Evolutionary conservation across 2,888 invertebrate species (phyloP).

Genomic region (Linnaemya vulpina): DNA sequence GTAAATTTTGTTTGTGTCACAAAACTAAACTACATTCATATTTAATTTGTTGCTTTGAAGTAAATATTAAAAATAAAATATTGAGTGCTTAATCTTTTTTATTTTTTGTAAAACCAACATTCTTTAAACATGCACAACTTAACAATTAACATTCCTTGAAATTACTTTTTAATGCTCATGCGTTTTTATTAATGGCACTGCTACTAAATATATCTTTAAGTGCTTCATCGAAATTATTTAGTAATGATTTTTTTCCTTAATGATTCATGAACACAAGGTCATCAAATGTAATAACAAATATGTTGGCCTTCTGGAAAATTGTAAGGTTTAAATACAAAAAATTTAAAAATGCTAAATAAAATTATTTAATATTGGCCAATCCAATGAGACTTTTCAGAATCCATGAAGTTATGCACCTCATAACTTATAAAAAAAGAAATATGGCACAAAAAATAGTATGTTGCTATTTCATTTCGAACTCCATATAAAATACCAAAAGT

Average conservation of each 20-base stretch:
- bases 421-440: too few species aligned
- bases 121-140: conserved; percentile 50
- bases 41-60: conserved; percentile 10
- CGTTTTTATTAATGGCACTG: conserved; percentile 31
- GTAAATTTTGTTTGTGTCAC: conserved; percentile 20
- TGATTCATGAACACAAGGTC: not conserved
- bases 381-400: not conserved
- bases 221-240: conserved; percentile 27
- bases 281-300: not conserved
- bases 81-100: conserved; percentile 22
- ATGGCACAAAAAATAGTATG: too few species aligned
- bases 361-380: not conserved
- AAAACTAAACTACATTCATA: conserved; percentile 30
- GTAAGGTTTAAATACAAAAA: not conserved
- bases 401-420: too few species aligned
- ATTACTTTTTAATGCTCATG: conserved; percentile 42
- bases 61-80: conserved; percentile 15
- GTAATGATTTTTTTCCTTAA: not conserved
- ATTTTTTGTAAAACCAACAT: conserved; percentile 25
- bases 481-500: too few species aligned
- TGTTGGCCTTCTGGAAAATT: not conserved
- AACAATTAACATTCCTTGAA: conserved; percentile 28
- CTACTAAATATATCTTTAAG: conserved; percentile 15
- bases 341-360: not conserved
- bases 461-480: too few species aligned